Percentiles rank a stretch among this genome's conserved stretches.
Conservation (phyloP, 2,113 vertebrate genomes). For the Salvator merianae region DNA sequence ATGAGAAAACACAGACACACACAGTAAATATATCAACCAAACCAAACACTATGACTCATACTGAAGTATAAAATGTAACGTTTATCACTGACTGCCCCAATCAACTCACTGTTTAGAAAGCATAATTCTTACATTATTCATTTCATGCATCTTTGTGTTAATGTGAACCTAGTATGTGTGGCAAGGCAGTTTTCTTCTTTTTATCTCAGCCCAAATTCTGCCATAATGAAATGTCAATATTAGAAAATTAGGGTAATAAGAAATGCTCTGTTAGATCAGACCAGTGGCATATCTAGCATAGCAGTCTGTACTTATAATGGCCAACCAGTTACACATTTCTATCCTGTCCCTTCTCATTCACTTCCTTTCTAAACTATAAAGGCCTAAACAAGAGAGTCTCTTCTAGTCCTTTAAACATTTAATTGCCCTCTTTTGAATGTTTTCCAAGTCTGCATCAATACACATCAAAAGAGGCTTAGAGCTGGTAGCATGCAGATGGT, state of each 20-base stretch:
- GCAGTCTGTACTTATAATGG: not conserved
- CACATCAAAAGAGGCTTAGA: no score
- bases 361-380: no score
- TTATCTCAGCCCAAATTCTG: not conserved
- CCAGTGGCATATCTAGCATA: no score
- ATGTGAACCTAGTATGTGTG: not conserved
- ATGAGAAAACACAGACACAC: no score
- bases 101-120: not conserved
- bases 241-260: not conserved
- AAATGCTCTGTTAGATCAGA: no score
- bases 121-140: not conserved
- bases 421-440: not conserved
- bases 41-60: not conserved
- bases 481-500: no score
- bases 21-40: no score
- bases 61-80: not conserved
- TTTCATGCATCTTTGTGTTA: not conserved
- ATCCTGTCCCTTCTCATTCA: no score
- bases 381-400: no score
- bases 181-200: not conserved
- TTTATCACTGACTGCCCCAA: not conserved
- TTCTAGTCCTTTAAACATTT: no score
- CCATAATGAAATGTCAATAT: not conserved
- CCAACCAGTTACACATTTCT: no score
- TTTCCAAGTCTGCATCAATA: no score